Conservation (phyloP, 2,113 vertebrate species). For the Lipophrys pholis region DNA sequence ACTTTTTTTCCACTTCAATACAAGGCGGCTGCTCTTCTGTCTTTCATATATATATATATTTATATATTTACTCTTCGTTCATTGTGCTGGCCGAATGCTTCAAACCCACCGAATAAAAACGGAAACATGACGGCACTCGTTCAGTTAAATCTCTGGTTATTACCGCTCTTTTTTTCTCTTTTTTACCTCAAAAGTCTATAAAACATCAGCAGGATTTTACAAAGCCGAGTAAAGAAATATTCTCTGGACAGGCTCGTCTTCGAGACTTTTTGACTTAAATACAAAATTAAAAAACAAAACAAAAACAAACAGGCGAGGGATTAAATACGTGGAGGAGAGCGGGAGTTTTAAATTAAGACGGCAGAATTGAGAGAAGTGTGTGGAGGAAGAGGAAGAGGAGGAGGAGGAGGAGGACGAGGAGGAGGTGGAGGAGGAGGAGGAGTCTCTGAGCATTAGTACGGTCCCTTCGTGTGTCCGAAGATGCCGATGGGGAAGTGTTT, state of each 20-base stretch:
- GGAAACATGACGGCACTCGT: slow-evolving; percentile 25
- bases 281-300: slow-evolving; percentile 62
- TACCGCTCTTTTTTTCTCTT: slow-evolving; percentile 37
- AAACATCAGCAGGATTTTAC: slow-evolving; percentile 75
- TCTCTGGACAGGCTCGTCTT: slow-evolving; percentile 52
- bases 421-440: slow-evolving; percentile 10
- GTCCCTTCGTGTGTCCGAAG: slow-evolving; percentile 93
- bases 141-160: slow-evolving; percentile 55
- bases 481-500: slow-evolving; percentile 98
- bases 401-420: slow-evolving; percentile 21
- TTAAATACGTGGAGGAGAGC: slow-evolving; percentile 67
- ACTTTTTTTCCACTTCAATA: slow-evolving; percentile 13
- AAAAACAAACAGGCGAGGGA: slow-evolving; percentile 51
- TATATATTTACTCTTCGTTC: slow-evolving; percentile 32
- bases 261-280: slow-evolving; percentile 72
- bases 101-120: slow-evolving; percentile 29
- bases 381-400: slow-evolving; percentile 5
- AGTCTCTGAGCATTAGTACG: slow-evolving; percentile 83
- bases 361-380: slow-evolving; percentile 52
- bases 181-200: slow-evolving; percentile 63
- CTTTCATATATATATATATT: no score
- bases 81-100: slow-evolving; percentile 60
- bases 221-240: slow-evolving; percentile 74
- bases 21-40: slow-evolving; percentile 46
- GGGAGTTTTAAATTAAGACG: slow-evolving; percentile 68